Evolutionary conservation across 2,888 invertebrate genomes (phyloP).

Genomic region (Oscheius myriophilus): DNA sequence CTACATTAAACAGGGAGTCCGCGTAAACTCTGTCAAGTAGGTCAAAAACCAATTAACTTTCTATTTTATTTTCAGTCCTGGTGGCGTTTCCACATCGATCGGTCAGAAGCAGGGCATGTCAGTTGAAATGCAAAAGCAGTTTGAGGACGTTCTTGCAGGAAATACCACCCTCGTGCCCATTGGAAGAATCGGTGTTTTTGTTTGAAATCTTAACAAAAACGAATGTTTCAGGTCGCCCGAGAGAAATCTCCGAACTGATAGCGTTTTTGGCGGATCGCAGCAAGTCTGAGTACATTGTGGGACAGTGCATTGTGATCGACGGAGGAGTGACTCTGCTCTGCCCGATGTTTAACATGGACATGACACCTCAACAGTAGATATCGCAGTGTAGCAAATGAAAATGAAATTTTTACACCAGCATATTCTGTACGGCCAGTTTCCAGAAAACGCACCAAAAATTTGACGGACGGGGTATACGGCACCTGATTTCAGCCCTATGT

Average conservation of each 20-base stretch:
- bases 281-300: conserved; percentile 36
- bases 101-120: conserved; percentile 18
- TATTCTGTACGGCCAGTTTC: no score
- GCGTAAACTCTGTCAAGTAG: conserved; percentile 31
- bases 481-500: no score
- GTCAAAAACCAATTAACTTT: conserved; percentile 11
- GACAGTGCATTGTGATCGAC: conserved; percentile 36
- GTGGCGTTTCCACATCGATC: conserved; percentile 10
- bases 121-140: conserved; percentile 1
- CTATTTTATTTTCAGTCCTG: conserved; percentile 27
- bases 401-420: no score
- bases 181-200: conserved; percentile 8
- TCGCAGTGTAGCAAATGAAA: no score
- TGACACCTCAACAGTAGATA: no score
- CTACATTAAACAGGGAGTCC: conserved; percentile 22
- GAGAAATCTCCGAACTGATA: conserved; percentile 35
- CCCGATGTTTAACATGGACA: conserved; percentile 1
- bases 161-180: conserved; percentile 9
- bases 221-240: neutral
- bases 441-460: no score
- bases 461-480: no score
- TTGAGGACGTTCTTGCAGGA: conserved; percentile 1
- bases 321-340: conserved; percentile 30
- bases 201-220: no score
- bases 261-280: conserved; percentile 36